These are phyloP conservation scores for Coregonus clupeaformis DNA, from an alignment of 2,113 vertebrate genomes.

Conservation along the genomic window DNA sequence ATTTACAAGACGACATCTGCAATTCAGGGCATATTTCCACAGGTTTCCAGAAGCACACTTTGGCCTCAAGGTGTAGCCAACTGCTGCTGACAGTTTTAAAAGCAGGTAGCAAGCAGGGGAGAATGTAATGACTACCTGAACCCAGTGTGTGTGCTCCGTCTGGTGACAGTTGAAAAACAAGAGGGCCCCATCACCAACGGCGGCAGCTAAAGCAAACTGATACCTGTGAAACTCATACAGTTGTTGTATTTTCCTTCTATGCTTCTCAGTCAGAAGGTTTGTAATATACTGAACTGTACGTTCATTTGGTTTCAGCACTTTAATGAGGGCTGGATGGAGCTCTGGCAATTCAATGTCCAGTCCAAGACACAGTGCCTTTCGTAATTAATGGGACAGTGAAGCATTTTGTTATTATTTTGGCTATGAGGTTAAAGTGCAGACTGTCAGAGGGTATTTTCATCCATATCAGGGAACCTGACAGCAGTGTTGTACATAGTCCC, in stretches of 20 bases:
- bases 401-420: no score
- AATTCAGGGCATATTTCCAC: constrained; percentile 47
- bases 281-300: no score
- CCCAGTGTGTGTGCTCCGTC: not conserved
- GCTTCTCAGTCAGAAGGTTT: not conserved
- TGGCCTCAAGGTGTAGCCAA: constrained; percentile 40
- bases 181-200: no score
- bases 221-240: not conserved
- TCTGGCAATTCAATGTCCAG: no score
- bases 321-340: no score
- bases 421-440: no score
- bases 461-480: no score
- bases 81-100: constrained; percentile 35
- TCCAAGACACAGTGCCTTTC: no score
- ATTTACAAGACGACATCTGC: constrained; percentile 25
- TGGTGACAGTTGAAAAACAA: constrained; percentile 37
- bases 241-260: not conserved
- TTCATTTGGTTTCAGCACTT: not conserved
- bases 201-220: not conserved
- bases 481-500: no score
- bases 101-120: constrained; percentile 31
- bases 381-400: no score
- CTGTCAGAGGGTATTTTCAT: no score
- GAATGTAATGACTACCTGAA: constrained; percentile 7
- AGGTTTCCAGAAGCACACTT: constrained; percentile 31